Evolutionary conservation across 2,797 vertebrate genomes (phyloP).

Genomic region (Apodemus agrarius): DNA sequence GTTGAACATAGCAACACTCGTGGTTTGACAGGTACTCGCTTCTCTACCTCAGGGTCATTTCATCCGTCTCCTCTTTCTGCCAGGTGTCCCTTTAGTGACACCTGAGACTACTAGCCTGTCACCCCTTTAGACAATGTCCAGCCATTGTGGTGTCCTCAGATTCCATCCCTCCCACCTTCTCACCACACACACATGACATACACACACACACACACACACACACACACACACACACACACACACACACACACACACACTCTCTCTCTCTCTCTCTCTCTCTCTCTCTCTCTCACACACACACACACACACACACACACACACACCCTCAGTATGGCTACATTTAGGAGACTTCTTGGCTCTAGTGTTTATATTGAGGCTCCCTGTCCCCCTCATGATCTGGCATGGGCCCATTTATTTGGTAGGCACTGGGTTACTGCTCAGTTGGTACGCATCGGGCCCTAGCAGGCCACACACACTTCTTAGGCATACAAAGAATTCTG

Average conservation of each 20-base stretch:
- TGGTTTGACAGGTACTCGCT: neutral
- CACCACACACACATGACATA: neutral
- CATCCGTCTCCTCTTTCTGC: neutral
- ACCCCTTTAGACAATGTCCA: neutral
- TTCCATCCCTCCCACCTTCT: no score
- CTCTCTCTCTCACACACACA: neutral
- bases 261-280: no score
- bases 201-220: neutral
- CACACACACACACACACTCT: neutral
- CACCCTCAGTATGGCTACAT: fast-evolving
- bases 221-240: neutral
- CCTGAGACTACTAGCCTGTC: no score
- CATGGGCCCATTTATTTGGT: neutral
- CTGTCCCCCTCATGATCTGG: neutral
- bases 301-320: neutral
- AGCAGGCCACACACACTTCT: neutral
- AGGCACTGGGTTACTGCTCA: neutral
- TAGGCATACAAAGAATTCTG: neutral
- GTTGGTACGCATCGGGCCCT: fast-evolving
- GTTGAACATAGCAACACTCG: fast-evolving
- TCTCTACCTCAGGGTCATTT: neutral
- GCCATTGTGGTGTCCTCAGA: fast-evolving
- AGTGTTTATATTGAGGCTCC: neutral
- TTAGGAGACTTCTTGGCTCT: neutral
- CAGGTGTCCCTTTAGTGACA: neutral